phyloP scores from a whole-genome alignment of 2,113 vertebrate species.

The Malurus alboscapulatus region DNA sequence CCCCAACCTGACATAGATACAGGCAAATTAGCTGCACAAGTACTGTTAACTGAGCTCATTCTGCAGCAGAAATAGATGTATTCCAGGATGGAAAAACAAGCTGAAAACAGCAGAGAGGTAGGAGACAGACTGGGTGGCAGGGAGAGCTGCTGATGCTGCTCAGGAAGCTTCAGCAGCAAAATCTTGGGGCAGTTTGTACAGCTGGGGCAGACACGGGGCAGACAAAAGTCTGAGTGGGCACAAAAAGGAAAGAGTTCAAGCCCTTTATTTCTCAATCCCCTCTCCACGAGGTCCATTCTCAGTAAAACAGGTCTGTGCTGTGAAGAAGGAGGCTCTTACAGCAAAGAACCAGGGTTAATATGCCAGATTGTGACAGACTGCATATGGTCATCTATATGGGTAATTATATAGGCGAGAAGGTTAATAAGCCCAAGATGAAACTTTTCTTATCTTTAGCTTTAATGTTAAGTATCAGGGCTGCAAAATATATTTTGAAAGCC shows the following conservation, averaged over 20 bases:
- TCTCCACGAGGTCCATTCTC: neutral
- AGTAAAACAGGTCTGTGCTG: neutral
- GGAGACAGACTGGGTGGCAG: neutral
- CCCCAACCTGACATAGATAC: neutral
- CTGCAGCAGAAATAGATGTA: neutral
- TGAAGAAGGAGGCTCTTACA: neutral
- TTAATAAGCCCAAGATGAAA: neutral
- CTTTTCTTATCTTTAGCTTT: neutral
- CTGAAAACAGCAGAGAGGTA: neutral
- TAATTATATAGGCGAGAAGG: neutral
- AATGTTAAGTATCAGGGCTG: neutral
- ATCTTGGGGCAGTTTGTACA: neutral
- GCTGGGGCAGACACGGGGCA: neutral
- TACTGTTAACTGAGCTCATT: neutral
- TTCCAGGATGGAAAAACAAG: neutral
- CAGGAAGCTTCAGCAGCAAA: neutral
- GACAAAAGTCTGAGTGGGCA: neutral
- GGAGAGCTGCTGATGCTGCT: neutral
- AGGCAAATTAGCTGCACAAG: slow-evolving; percentile 24
- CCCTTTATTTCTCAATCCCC: neutral
- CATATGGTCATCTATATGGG: too few relatives aligned
- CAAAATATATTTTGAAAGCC: neutral
- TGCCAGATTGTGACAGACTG: neutral
- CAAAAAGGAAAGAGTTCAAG: neutral
- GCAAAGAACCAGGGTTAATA: neutral